Evolutionary conservation across 2,113 vertebrate genomes (phyloP).

Genomic region (Dendropsophus ebraccatus): DNA sequence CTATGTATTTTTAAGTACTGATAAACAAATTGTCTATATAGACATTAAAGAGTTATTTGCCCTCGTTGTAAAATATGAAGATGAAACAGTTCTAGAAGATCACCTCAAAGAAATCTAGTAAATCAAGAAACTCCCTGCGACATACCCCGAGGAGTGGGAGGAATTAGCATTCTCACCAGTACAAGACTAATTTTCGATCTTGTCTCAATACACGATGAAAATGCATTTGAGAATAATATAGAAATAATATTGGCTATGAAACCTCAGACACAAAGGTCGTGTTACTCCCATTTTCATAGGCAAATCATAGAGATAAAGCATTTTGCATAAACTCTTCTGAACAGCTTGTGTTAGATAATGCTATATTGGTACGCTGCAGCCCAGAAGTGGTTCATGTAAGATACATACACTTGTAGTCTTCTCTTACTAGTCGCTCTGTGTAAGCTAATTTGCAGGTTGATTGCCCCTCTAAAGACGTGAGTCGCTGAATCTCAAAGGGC

Average conservation of each 20-base stretch:
- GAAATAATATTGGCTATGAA: neutral
- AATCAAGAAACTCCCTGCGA: neutral
- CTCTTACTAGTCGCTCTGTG: neutral
- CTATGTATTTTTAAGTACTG: neutral
- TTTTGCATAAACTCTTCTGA: neutral
- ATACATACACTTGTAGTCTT: neutral
- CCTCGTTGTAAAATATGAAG: neutral
- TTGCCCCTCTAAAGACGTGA: neutral
- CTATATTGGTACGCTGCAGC: neutral
- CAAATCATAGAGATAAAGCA: neutral
- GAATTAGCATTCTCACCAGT: neutral
- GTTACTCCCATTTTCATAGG: neutral
- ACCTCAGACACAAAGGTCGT: neutral
- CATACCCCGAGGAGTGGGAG: neutral
- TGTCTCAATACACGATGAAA: neutral
- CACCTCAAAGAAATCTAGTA: neutral
- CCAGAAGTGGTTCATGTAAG: neutral
- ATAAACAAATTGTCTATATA: neutral
- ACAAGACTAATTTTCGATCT: neutral
- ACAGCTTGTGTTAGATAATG: neutral
- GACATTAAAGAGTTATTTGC: neutral
- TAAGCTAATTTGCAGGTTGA: neutral
- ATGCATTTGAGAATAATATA: neutral
- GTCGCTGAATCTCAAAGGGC: neutral
- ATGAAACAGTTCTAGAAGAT: neutral